Percentiles rank a stretch among this genome's conserved stretches.
Evolutionary conservation across 2,797 vertebrate species (phyloP).

Genomic region (Rhinella marina): DNA sequence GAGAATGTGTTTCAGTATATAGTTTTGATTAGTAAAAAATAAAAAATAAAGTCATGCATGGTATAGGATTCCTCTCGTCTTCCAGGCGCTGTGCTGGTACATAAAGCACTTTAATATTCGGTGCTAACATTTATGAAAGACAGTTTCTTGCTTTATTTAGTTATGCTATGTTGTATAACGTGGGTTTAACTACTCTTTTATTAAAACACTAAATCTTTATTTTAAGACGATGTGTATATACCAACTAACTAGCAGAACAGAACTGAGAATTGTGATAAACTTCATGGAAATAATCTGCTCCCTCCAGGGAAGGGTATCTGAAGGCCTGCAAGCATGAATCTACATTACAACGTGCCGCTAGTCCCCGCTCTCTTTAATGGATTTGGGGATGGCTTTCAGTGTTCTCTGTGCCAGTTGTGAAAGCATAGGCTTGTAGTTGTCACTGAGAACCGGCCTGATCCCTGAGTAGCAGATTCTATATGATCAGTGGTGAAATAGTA

Average conservation of each 20-base stretch:
- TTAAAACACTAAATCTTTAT: slow-evolving; percentile 40
- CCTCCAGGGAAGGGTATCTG: slow-evolving; percentile 35
- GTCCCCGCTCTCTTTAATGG: not conserved
- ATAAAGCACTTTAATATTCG: slow-evolving; percentile 21
- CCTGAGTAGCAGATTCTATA: not conserved
- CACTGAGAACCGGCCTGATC: not conserved
- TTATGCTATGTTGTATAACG: slow-evolving; percentile 4
- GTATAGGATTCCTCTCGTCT: not conserved
- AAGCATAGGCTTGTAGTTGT: not conserved
- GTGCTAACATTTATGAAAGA: not conserved
- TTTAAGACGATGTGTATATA: slow-evolving; percentile 15
- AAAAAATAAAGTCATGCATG: not conserved
- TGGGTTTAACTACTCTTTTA: slow-evolving; percentile 32
- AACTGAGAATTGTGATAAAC: slow-evolving; percentile 14
- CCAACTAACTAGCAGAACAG: slow-evolving; percentile 30
- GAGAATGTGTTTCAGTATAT: not conserved
- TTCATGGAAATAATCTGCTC: slow-evolving; percentile 21
- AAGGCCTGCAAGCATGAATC: slow-evolving; percentile 10
- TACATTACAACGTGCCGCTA: slow-evolving; percentile 24
- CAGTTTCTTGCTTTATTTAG: slow-evolving; percentile 25
- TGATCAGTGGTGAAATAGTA: not conserved
- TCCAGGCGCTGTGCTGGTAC: not conserved
- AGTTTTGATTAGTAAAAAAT: not conserved
- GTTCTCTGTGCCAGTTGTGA: slow-evolving; percentile 9
- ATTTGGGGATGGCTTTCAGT: slow-evolving; percentile 11